These are phyloP conservation scores for Drosophila funebris DNA, from an alignment of 1,140 invertebrate species.

Conservation along the genomic window DNA sequence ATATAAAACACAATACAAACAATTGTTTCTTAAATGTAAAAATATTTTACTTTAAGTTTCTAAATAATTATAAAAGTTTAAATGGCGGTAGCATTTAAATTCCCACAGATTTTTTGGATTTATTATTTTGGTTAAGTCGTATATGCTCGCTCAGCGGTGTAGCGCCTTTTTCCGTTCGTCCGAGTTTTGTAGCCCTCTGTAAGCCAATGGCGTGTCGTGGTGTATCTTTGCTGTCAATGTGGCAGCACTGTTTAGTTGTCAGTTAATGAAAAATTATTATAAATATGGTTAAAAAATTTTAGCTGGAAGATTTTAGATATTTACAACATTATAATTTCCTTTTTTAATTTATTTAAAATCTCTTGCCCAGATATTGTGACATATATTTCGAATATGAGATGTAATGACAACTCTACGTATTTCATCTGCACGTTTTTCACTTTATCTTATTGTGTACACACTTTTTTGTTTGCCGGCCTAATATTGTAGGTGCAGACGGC, in stretches of 20 bases:
- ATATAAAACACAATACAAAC: background rate
- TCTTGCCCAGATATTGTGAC: background rate
- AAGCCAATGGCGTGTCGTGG: slow-evolving; percentile 57
- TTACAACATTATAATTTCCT: background rate
- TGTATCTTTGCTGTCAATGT: slow-evolving; percentile 41
- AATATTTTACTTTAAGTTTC: background rate
- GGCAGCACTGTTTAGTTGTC: slow-evolving; percentile 38
- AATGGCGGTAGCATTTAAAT: background rate
- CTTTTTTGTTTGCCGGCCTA: slow-evolving; percentile 30
- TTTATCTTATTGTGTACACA: slow-evolving; percentile 29
- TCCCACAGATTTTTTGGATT: background rate
- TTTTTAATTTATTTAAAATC: background rate
- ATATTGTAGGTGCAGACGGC: background rate
- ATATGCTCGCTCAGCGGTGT: slow-evolving; percentile 44
- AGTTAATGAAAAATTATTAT: background rate
- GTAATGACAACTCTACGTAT: slow-evolving; percentile 15
- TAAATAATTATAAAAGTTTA: background rate
- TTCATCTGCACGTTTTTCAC: slow-evolving; percentile 1
- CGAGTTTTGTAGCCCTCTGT: slow-evolving; percentile 61
- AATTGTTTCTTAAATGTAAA: background rate
- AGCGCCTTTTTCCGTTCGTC: slow-evolving; percentile 72
- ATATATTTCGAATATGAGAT: background rate
- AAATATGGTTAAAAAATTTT: background rate
- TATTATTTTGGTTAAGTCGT: background rate
- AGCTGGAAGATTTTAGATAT: background rate